Base-by-base conservation (phyloP, 2,113 vertebrate genomes). In the Dinomys branickii region DNA sequence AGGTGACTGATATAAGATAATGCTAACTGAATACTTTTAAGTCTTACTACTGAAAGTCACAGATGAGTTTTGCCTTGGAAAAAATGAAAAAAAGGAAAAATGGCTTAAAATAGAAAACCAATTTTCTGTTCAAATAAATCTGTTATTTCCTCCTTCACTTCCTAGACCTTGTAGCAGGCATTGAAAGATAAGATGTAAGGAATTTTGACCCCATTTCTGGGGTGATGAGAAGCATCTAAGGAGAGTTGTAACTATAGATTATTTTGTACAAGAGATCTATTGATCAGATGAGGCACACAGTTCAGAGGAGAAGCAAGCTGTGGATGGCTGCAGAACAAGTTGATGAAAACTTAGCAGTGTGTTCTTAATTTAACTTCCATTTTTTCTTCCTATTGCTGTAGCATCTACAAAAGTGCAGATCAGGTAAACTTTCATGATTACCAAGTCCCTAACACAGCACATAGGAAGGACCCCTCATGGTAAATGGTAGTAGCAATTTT, bases 11-110 rank as follows among this genome's bases (percentile, higher is more conserved):
- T 33, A 28, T 13, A 52, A 85, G 80, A 61, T 20, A 91, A 69
- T 19, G 71, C 12, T 7, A 17, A 47, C 38, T 3, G 38, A 80
- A 47, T 16, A 85, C 33, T 90, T 58, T 52, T 10, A 30, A 28
- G 11, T 22, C 56, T 86, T 90, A 89, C 56, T 83, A 44, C 71
- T 65, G 30, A 84, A 92, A 95, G 58, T 13, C 61, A 84, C 35
- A 67, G 10, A 33, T 81, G 41, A 56, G 22, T n/a, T 71, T 59
- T 85, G 17, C 33, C 41, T 81, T 84, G 69, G 7, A 24, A 58
- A 90, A 78, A 81, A 94, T 50, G 2, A 58, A 90, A 83, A 83
- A 92, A 67, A n/a, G 65, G 1, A 58, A 90, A 81, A 77, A 95
- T 52, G 2, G 20, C 16, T 67, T 82, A 75, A 73, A 81, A 63